Percentiles rank a stretch among this genome's conserved stretches.
Evolutionary conservation across 2,888 invertebrate species (phyloP).

Genomic region (Cremastinae sp.): DNA sequence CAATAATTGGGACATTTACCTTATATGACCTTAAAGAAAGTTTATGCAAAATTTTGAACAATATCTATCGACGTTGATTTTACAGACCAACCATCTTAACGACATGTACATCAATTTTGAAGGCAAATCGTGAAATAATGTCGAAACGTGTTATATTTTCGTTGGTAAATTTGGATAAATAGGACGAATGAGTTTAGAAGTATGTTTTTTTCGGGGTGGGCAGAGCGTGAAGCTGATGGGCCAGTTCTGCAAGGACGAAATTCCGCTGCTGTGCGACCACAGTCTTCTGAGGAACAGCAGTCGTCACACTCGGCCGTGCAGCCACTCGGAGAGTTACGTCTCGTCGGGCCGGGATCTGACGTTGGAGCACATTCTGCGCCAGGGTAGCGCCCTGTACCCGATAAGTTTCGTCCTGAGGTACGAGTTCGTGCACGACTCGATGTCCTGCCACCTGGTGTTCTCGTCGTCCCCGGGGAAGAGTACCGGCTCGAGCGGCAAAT

Average conservation of each 20-base stretch:
- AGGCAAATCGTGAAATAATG: too few species aligned
- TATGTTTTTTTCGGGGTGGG: too few species aligned
- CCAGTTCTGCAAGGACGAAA: constrained; percentile 89
- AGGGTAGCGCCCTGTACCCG: constrained; percentile 90
- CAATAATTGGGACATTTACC: too few species aligned
- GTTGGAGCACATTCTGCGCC: constrained; percentile 88
- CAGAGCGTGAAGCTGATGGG: too few species aligned
- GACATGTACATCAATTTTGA: too few species aligned
- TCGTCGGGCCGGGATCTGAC: constrained; percentile 89
- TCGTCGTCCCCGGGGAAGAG: constrained; percentile 66
- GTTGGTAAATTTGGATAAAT: too few species aligned
- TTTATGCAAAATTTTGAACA: too few species aligned
- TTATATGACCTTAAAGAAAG: too few species aligned
- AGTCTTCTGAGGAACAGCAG: constrained; percentile 87
- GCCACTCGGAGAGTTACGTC: constrained; percentile 88
- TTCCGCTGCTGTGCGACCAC: constrained; percentile 88
- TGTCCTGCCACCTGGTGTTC: constrained; percentile 78
- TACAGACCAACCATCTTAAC: too few species aligned
- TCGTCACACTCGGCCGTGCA: constrained; percentile 87
- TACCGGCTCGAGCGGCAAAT: constrained; percentile 81
- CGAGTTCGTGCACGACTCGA: constrained; percentile 88
- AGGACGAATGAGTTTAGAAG: too few species aligned
- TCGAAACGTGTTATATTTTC: too few species aligned
- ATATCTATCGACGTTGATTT: too few species aligned
- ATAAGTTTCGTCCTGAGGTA: constrained; percentile 90